A percentile compares a stretch with the other conserved stretches of the same genome.
phyloP scores from a whole-genome alignment of 2,888 invertebrate species.

The Linnaemya tessellans region DNA sequence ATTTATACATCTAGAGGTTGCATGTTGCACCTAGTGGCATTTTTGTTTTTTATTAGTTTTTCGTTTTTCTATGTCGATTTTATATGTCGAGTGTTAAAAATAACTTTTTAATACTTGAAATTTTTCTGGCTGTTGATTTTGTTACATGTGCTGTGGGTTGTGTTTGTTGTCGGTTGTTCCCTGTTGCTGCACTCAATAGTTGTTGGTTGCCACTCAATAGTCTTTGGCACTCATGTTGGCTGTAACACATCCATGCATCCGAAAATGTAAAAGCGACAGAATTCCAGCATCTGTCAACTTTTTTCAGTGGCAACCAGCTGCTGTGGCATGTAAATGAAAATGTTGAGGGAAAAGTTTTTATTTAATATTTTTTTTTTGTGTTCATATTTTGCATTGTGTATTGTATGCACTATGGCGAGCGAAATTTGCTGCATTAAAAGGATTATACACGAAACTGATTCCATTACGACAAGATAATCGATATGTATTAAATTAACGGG shows the following conservation, averaged over 20 bases:
- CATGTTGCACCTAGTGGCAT: constrained; percentile 50
- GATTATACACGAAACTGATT: too few relatives aligned
- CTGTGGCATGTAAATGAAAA: constrained; percentile 51
- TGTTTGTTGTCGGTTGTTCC: neutral
- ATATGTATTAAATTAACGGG: too few relatives aligned
- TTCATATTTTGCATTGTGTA: constrained; percentile 17
- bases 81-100: constrained; percentile 57
- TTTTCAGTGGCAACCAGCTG: constrained; percentile 67
- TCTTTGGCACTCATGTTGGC: constrained; percentile 17
- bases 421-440: too few relatives aligned
- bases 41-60: constrained; percentile 20
- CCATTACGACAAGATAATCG: too few relatives aligned
- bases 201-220: constrained; percentile 12
- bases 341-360: constrained; percentile 9
- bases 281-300: constrained; percentile 72
- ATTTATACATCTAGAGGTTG: constrained; percentile 49
- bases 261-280: constrained; percentile 40
- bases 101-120: constrained; percentile 60
- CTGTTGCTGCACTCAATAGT: neutral
- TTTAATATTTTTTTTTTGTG: constrained; percentile 19
- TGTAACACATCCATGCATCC: constrained; percentile 11
- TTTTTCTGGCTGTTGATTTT: constrained; percentile 29
- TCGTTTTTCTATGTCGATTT: constrained; percentile 31
- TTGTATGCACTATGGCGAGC: constrained; percentile 28
- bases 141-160: constrained; percentile 41